Conservation (phyloP, 2,797 vertebrate genomes). For the Valencia hispanica region DNA sequence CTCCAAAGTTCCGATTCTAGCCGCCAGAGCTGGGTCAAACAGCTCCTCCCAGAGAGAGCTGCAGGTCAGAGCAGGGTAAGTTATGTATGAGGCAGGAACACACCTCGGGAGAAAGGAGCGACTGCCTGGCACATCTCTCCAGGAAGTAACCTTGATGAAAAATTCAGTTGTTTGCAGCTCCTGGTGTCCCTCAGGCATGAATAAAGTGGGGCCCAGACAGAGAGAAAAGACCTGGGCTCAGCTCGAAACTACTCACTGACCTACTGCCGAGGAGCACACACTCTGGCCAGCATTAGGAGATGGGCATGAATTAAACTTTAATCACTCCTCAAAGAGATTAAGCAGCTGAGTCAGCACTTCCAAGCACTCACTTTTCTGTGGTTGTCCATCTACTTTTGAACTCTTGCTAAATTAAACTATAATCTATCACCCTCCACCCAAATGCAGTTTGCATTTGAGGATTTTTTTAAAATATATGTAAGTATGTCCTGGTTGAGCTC, state of each 20-base stretch:
- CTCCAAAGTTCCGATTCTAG: conserved; percentile 48
- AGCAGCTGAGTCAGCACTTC: conserved; percentile 75
- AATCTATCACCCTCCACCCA: conserved; percentile 37
- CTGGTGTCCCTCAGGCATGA: conserved; percentile 81
- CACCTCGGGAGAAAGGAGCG: conserved; percentile 62
- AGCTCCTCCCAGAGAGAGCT: conserved; percentile 62
- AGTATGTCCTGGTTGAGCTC: neutral
- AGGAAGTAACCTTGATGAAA: conserved; percentile 84
- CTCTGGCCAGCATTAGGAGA: conserved; percentile 71
- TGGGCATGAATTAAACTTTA: conserved; percentile 81
- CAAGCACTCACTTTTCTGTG: conserved; percentile 50
- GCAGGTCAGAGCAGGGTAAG: conserved; percentile 74
- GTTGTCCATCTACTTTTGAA: conserved; percentile 63
- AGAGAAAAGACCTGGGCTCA: conserved; percentile 79
- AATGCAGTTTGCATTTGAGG: conserved; percentile 9
- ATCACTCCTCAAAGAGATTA: conserved; percentile 81
- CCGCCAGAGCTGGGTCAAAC: conserved; percentile 66
- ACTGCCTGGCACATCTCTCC: conserved; percentile 78
- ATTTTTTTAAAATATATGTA: neutral
- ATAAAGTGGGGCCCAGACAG: conserved; percentile 79
- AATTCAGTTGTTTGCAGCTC: conserved; percentile 84
- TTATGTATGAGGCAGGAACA: conserved; percentile 77
- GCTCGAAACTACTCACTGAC: conserved; percentile 73
- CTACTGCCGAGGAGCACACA: conserved; percentile 58
- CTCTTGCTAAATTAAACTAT: conserved; percentile 49